These are phyloP conservation scores for Danio kyathit DNA, from an alignment of 2,797 vertebrate species.

Conservation along the genomic window DNA sequence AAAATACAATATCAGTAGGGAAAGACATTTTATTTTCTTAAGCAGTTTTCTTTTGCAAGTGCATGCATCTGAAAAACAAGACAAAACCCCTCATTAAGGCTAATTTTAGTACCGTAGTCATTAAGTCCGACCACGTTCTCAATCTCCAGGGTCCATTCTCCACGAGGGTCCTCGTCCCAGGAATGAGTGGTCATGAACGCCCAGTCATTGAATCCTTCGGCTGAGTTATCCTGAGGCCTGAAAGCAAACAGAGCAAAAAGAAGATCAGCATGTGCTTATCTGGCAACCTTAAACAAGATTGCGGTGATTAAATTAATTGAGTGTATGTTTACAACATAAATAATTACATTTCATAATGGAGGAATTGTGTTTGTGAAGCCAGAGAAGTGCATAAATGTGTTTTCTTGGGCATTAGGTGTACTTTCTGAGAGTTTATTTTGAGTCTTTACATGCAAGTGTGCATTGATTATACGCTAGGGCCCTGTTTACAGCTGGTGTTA, in stretches of 20 bases:
- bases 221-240: conserved; percentile 92
- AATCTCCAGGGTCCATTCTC: conserved; percentile 93
- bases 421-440: neutral
- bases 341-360: conserved; percentile 2
- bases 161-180: conserved; percentile 93
- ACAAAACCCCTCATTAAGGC: neutral
- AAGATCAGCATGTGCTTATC: neutral
- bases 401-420: neutral
- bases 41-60: neutral
- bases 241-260: conserved; percentile 1
- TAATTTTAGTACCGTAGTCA: conserved; percentile 76
- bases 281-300: neutral
- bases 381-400: neutral
- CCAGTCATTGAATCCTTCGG: conserved; percentile 96
- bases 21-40: neutral
- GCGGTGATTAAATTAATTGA: neutral
- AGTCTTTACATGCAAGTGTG: neutral
- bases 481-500: too few relatives aligned
- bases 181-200: conserved; percentile 97
- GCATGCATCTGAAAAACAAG: neutral
- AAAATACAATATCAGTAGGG: neutral
- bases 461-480: neutral
- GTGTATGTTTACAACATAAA: conserved; percentile 4
- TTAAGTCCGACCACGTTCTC: conserved; percentile 81
- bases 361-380: neutral